These are phyloP conservation scores for Cryptophagus acutangulus DNA, from an alignment of 2,888 invertebrate species.

Conservation along the genomic window DNA sequence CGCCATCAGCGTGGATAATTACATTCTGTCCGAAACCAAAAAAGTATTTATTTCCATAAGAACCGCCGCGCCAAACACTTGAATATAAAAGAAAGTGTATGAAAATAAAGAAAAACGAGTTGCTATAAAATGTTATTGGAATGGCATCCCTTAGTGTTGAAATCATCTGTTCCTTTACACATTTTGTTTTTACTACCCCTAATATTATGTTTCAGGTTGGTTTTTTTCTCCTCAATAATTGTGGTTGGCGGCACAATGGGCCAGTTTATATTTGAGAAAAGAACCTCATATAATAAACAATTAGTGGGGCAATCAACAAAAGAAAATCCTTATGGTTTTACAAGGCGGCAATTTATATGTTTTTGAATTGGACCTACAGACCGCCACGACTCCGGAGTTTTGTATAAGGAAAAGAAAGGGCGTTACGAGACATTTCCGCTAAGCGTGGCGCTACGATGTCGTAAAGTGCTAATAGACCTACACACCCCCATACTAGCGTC, in stretches of 20 bases:
- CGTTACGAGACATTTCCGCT: constrained; percentile 31
- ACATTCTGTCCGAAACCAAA: too few relatives aligned
- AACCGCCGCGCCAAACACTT: too few relatives aligned
- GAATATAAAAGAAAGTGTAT: too few relatives aligned
- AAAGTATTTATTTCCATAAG: too few relatives aligned
- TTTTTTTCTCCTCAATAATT: too few relatives aligned
- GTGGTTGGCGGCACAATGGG: background rate
- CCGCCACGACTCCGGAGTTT: constrained; percentile 21
- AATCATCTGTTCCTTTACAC: constrained; percentile 1
- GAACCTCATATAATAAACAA: constrained; percentile 21
- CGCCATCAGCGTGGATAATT: background rate
- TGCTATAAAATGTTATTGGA: too few relatives aligned
- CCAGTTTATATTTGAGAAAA: background rate
- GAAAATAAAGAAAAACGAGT: too few relatives aligned
- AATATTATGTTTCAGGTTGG: constrained; percentile 1
- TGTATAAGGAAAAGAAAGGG: constrained; percentile 22
- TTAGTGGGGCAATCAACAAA: constrained; percentile 28
- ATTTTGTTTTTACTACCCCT: background rate
- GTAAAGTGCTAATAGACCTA: constrained; percentile 36
- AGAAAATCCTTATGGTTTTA: constrained; percentile 31
- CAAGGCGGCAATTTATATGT: constrained; percentile 29
- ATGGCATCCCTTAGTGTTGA: background rate
- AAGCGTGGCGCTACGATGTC: constrained; percentile 32
- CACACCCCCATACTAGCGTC: constrained; percentile 25
- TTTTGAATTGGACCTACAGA: constrained; percentile 16